Percentiles rank a stretch among this genome's conserved stretches.
These are phyloP conservation scores for Chrysocyon brachyurus DNA, from an alignment of 2,797 vertebrate species.

Conservation along the genomic window DNA sequence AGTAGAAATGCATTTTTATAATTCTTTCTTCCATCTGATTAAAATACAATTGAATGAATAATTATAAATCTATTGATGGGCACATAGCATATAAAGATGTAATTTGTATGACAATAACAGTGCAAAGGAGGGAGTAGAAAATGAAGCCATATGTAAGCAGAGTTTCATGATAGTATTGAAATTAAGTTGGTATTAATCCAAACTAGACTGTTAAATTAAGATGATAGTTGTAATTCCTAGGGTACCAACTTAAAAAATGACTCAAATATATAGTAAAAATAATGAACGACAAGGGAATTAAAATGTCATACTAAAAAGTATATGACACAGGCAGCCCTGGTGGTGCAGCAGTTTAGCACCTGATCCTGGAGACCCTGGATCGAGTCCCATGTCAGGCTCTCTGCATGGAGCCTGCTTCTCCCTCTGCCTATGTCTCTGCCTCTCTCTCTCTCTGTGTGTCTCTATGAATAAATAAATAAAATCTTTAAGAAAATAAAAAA, in stretches of 20 bases:
- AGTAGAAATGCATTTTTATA: neutral
- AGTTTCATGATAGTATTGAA: neutral
- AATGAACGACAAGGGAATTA: neutral
- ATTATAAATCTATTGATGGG: neutral
- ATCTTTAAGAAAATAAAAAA: too few relatives aligned
- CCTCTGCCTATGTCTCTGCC: too few relatives aligned
- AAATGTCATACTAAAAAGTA: neutral
- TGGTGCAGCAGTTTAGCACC: too few relatives aligned
- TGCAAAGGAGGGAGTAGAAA: neutral
- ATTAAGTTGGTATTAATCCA: neutral
- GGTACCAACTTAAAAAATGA: neutral
- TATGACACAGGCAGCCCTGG: neutral
- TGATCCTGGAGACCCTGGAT: too few relatives aligned
- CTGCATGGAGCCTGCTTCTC: too few relatives aligned
- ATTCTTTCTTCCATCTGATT: neutral
- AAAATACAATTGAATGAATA: neutral
- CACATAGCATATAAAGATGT: neutral
- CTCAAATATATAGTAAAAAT: neutral
- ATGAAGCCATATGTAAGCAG: neutral
- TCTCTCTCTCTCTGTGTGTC: too few relatives aligned
- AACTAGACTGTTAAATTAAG: constrained; percentile 20
- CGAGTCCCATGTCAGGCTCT: too few relatives aligned
- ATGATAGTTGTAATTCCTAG: neutral
- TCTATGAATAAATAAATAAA: too few relatives aligned
- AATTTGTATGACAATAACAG: neutral